Evolutionary conservation across 2,888 invertebrate species (phyloP).

Genomic region (Calliopum simillimum): DNA sequence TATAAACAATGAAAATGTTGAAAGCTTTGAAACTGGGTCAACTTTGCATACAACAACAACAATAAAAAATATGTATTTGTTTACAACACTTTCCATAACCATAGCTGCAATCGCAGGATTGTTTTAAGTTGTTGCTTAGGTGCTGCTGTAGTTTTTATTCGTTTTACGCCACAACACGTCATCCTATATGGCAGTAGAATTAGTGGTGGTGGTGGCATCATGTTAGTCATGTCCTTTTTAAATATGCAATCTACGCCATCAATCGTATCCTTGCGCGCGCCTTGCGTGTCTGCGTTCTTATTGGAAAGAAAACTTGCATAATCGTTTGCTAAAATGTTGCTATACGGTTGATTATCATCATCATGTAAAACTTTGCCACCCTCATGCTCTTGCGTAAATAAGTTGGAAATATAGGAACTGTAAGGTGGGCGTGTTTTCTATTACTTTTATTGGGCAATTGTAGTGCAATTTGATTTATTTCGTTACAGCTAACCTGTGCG

Average conservation of each 20-base stretch:
- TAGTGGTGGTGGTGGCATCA: too few species aligned
- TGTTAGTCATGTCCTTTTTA: not conserved
- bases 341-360: not conserved
- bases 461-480: not conserved
- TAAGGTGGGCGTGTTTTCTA: too few species aligned
- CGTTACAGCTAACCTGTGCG: not conserved
- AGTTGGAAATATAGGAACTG: too few species aligned
- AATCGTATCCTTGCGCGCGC: not conserved
- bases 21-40: too few species aligned
- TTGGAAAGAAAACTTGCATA: slow-evolving; percentile 3
- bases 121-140: not conserved
- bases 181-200: not conserved
- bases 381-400: too few species aligned
- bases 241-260: not conserved
- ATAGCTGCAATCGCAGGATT: too few species aligned
- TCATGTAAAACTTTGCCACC: too few species aligned
- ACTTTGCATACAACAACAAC: too few species aligned
- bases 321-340: not conserved
- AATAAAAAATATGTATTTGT: too few species aligned
- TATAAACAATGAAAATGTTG: too few species aligned
- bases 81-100: too few species aligned
- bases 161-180: not conserved
- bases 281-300: not conserved
- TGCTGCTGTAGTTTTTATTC: not conserved
- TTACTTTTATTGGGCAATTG: too few species aligned